Base-by-base conservation (phyloP, 1,140 invertebrate species). In the Hyposmocoma kahamanoa region DNA sequence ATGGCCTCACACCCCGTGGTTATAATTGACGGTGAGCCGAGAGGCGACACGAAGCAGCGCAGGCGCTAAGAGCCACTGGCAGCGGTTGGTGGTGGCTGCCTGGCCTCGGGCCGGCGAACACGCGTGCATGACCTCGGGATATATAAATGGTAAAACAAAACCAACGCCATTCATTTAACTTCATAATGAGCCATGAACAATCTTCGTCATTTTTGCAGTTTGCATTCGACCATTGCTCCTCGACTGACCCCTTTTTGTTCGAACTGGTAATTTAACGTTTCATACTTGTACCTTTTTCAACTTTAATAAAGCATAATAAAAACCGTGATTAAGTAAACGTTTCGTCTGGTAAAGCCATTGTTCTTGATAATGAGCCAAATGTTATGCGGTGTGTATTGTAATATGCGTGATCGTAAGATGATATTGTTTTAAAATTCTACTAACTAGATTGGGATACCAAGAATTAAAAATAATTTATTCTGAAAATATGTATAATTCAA, bases 161-260 rank as follows among this genome's bases (percentile, higher is more conserved):
- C 28, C 13, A n/a, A 46, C 57, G 52, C 62, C 62, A 66, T 70
- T 71, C 62, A 69, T 69, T 74, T 70, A 63, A 71, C 53, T 64
- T 67, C 61, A 67, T 75, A 78, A 75, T 81, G 67, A 75, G 68
- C 71, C 72, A 72, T 83, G 70, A 79, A 72, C 68, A 74, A 77
- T 71, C 62, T 56, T 72, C 58, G 56, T 62, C 62, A 66, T 74
- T 73, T 72, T 65, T 69, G 56, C 65, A 64, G 61, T 73, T 63
- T 54, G 53, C 62, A 65, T 65, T 64, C 63, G 59, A 61, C 48
- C 56, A 60, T 50, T 39, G 60, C 50, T 41, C 50, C 44, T 28
- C 20, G 22, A 19, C 57, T 67, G 67, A 69, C 67, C 69, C 53
- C 64, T 71, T 78, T 76, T 71, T 77, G 56, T 62, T 59, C 59